Evolutionary conservation across 64 coral and sea anemone species (phyloP), one percentile per base, ranked within the genome.

Genomic region (Anthopleura sola): DNA sequence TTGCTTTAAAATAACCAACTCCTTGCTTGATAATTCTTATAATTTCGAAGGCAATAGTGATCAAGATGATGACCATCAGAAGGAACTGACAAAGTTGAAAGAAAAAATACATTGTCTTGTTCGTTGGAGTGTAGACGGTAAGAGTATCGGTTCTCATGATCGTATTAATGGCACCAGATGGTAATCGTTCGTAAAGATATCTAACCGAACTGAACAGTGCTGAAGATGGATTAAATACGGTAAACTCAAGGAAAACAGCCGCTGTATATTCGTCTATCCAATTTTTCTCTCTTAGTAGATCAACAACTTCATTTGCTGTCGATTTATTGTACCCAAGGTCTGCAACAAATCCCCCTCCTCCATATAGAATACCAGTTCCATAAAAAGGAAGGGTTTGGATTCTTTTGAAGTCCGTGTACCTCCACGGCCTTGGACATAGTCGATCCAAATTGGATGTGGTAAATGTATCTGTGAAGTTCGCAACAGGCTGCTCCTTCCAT

Each of bases 301-400:
- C 29, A 26, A 91, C 17, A 7, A 91, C 60, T 6, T 37, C 36
- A 12, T 49, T 28, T 11, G 93, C 93, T 12, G 89, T 88, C n/a
- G 19, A 66, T 31, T 21, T 40, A 57, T 91, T 86, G 56, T 91
- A 95, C 17, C 93, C 93, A n/a, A 95, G 32, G 49, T 95, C 93
- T 36, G 89, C 93, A 31, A 95, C 86, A 49, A 81, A 95, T 1
- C 93, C 93, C 2, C 93, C 89, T 12, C 93, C 93, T 51, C 86
- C 60, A 31, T 95, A 95, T 24, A 71, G 78, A 23, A 58, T 85
- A 66, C 85, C 68, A 60, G 40, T 66, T 33, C 88, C 89, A 60
- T 69, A 83, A 20, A 87, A 80, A 36, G 88, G 76, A 8, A 95
- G 46, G 12, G 85, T 80, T 10, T 88, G 33, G 39, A 95, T 84